Evolutionary conservation across 2,797 vertebrate species (phyloP).

Genomic region (Pitangus sulphuratus): DNA sequence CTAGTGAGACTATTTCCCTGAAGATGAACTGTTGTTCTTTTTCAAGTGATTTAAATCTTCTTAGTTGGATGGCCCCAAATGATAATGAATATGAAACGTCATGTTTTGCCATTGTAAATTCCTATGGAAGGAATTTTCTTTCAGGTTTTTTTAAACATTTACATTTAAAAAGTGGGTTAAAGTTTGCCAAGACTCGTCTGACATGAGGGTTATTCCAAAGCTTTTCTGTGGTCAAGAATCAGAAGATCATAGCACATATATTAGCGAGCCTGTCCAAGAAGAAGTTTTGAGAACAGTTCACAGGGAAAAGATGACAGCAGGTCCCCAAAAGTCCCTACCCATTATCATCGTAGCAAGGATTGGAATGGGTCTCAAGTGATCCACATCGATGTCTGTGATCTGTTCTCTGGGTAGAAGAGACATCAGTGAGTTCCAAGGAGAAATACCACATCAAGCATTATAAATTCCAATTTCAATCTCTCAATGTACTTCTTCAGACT

Average conservation of each 20-base stretch:
- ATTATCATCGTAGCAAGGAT: neutral
- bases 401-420: neutral
- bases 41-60: neutral
- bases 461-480: neutral
- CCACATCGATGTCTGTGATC: neutral
- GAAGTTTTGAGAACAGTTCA: neutral
- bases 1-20: neutral
- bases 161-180: neutral
- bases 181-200: neutral
- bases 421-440: neutral
- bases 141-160: neutral
- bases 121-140: neutral
- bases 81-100: neutral
- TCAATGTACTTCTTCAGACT: neutral
- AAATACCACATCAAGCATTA: neutral
- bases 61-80: neutral
- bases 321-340: neutral
- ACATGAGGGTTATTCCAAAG: neutral
- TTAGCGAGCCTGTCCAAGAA: neutral
- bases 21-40: neutral
- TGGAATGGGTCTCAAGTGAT: neutral
- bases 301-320: neutral
- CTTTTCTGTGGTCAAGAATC: neutral
- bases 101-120: neutral
- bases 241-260: neutral